Percentiles rank a stretch among this genome's conserved stretches.
phyloP scores from a whole-genome alignment of 2,113 vertebrate species.

The Gorilla gorilla region DNA sequence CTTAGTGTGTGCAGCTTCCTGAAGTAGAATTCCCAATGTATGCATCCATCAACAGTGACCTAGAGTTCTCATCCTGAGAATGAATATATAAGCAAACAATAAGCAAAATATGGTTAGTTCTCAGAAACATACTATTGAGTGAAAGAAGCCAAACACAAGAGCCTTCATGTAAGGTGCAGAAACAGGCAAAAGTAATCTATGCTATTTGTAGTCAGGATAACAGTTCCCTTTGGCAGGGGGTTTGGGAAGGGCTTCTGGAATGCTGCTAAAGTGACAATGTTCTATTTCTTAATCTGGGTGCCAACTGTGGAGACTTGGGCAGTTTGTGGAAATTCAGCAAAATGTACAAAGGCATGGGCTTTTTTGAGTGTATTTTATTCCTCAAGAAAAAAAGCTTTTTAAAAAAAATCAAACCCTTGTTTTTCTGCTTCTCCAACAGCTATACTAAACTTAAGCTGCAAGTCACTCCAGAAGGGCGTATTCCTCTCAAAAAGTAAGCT shows the following conservation, averaged over 20 bases:
- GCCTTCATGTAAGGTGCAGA: not conserved
- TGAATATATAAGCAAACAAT: not conserved
- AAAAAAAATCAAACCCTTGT: slow-evolving; percentile 54
- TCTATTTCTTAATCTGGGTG: not conserved
- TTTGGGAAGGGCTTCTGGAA: not conserved
- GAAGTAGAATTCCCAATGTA: not conserved
- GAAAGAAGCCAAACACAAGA: not conserved
- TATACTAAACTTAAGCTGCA: slow-evolving; percentile 96
- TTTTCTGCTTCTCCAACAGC: slow-evolving; percentile 82
- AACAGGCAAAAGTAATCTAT: not conserved
- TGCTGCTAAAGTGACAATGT: not conserved
- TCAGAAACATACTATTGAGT: not conserved
- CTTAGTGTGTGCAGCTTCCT: not conserved
- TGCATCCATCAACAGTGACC: not conserved
- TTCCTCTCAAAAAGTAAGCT: slow-evolving; percentile 98
- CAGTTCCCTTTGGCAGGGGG: not conserved
- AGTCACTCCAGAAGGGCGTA: slow-evolving; percentile 95
- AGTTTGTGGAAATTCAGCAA: not conserved
- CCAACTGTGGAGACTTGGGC: not conserved
- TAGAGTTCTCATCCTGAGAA: not conserved
- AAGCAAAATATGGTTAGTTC: not conserved
- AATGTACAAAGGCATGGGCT: not conserved
- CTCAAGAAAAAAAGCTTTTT: not conserved
- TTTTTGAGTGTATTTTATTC: not conserved
- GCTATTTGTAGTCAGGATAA: not conserved